Conservation (phyloP, 2,797 vertebrate species). For the Platalea minor region DNA sequence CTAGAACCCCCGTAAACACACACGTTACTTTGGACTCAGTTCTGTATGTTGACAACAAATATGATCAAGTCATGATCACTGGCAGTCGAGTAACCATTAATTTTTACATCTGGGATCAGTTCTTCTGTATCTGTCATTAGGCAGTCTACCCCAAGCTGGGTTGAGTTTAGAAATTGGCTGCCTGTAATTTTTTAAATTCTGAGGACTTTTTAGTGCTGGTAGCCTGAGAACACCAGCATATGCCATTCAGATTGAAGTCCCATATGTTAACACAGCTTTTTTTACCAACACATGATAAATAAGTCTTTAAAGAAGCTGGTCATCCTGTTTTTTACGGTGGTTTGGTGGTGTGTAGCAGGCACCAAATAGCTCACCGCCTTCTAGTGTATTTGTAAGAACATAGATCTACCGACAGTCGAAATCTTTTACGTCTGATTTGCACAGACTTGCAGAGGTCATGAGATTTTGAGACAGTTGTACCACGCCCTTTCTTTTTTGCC, state of each 20-base stretch:
- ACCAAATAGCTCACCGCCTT: background rate
- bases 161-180: slow-evolving; percentile 45
- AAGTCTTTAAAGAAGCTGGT: slow-evolving; percentile 53
- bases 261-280: slow-evolving; percentile 67
- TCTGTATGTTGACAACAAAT: background rate
- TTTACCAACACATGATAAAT: slow-evolving; percentile 62
- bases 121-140: slow-evolving; percentile 37
- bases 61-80: background rate
- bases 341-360: slow-evolving; percentile 2
- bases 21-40: background rate
- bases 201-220: slow-evolving; percentile 55
- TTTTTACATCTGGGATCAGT: slow-evolving; percentile 44
- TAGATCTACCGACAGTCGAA: background rate
- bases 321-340: background rate
- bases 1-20: background rate
- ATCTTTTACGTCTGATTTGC: background rate
- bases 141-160: slow-evolving; percentile 15
- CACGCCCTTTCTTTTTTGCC: background rate
- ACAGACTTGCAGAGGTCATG: background rate
- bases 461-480: background rate
- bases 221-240: slow-evolving; percentile 65
- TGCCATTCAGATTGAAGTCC: slow-evolving; percentile 65
- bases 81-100: background rate
- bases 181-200: slow-evolving; percentile 45
- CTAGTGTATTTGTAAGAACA: background rate